Conservation (phyloP, 2,797 vertebrate genomes). For the Macropodus opercularis region DNA sequence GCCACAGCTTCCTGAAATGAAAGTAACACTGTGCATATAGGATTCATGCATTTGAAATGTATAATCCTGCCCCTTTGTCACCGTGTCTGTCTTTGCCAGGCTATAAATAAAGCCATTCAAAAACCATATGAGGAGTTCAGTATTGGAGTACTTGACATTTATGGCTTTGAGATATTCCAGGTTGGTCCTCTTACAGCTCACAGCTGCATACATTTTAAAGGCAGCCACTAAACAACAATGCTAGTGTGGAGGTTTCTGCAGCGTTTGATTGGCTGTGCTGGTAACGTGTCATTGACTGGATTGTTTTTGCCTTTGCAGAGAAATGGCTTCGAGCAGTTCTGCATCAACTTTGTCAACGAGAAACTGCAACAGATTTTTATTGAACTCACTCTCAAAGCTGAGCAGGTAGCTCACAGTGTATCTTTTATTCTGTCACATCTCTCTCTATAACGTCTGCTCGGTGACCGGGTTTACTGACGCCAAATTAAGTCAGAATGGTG, state of each 20-base stretch:
- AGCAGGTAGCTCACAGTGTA: conserved; percentile 86
- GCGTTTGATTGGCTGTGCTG: conserved; percentile 5
- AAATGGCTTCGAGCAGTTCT: conserved; percentile 99
- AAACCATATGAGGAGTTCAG: conserved; percentile 94
- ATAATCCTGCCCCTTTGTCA: background rate
- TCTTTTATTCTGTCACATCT: background rate
- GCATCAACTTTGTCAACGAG: conserved; percentile 98
- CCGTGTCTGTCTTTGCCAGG: conserved; percentile 70
- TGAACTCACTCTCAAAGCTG: conserved; percentile 96
- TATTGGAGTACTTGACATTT: conserved; percentile 95
- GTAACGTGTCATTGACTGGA: conserved; percentile 14
- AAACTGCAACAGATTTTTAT: conserved; percentile 99
- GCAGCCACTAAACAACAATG: conserved; percentile 2
- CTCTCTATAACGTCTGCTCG: background rate
- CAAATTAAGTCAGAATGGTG: background rate
- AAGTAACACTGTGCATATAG: background rate
- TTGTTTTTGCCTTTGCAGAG: conserved; percentile 75
- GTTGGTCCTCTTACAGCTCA: conserved; percentile 64
- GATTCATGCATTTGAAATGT: background rate
- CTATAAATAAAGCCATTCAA: conserved; percentile 94
- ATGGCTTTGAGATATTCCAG: conserved; percentile 99
- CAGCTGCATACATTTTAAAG: conserved; percentile 16
- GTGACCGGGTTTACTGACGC: background rate
- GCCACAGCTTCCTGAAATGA: background rate
- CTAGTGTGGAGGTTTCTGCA: background rate